These are phyloP conservation scores for Amblyopsis rosae DNA, from an alignment of 2,113 vertebrate species.

Conservation along the genomic window DNA sequence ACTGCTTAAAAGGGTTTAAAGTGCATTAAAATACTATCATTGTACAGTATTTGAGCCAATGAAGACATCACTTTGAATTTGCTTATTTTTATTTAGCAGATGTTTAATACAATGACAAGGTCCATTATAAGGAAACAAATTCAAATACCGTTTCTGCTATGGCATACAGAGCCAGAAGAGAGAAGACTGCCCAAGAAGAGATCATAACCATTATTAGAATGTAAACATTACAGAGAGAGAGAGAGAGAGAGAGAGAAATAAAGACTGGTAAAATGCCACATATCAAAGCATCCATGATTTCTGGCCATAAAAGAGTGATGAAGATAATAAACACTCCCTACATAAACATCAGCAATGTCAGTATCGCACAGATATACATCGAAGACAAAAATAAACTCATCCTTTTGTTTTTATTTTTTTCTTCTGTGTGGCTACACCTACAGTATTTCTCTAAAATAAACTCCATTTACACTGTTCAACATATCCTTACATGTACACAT, in stretches of 20 bases:
- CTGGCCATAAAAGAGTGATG: constrained; percentile 69
- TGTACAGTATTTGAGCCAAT: neutral
- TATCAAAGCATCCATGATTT: constrained; percentile 58
- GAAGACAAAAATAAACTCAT: constrained; percentile 70
- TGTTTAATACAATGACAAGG: constrained; percentile 79
- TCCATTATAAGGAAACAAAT: constrained; percentile 73
- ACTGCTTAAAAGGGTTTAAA: no score
- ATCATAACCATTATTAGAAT: constrained; percentile 66
- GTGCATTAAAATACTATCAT: neutral
- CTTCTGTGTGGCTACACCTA: constrained; percentile 60
- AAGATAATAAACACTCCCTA: constrained; percentile 66
- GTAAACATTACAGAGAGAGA: constrained; percentile 75
- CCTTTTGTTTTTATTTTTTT: constrained; percentile 30
- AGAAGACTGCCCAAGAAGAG: constrained; percentile 59
- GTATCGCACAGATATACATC: constrained; percentile 68
- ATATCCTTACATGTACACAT: constrained; percentile 63
- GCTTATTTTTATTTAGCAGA: constrained; percentile 76
- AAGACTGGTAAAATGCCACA: constrained; percentile 47
- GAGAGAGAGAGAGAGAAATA: constrained; percentile 58
- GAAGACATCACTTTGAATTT: constrained; percentile 34
- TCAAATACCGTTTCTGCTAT: constrained; percentile 73
- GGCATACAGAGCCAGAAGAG: constrained; percentile 60
- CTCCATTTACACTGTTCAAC: constrained; percentile 67
- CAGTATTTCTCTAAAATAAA: constrained; percentile 66
- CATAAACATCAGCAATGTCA: constrained; percentile 69